Evolutionary conservation across 2,113 vertebrate species (phyloP).

Genomic region (Nesoenas mayeri): DNA sequence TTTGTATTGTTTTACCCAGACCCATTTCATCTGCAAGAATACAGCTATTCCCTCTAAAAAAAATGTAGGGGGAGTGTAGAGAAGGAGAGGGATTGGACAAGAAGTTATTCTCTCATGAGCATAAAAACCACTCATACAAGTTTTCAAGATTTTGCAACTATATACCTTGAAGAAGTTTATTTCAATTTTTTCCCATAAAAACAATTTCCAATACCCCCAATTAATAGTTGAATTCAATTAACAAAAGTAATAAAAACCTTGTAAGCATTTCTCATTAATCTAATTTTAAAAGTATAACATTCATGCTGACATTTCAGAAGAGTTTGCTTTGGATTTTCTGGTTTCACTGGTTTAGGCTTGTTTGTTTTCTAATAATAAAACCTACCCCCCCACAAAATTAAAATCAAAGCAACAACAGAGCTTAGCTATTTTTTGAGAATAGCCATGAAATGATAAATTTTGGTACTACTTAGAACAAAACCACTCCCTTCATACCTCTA

Average conservation of each 20-base stretch:
- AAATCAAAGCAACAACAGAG: neutral
- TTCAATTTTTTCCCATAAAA: neutral
- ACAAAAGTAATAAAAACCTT: neutral
- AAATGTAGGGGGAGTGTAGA: neutral
- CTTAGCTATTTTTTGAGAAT: neutral
- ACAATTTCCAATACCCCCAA: neutral
- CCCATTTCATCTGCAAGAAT: constrained; percentile 99
- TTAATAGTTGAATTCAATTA: neutral
- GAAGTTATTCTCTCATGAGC: neutral
- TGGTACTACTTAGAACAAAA: neutral
- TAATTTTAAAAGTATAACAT: neutral
- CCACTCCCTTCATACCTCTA: neutral
- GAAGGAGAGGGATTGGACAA: neutral
- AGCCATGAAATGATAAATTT: rapidly evolving
- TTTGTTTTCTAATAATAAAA: neutral
- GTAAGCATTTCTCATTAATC: neutral
- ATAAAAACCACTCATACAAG: neutral
- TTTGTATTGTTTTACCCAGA: constrained; percentile 98
- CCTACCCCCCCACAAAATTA: neutral
- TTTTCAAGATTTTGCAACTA: neutral
- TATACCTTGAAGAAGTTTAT: neutral
- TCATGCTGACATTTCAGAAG: neutral
- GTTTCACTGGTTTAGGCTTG: neutral
- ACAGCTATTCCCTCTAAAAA: constrained; percentile 90
- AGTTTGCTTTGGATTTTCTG: neutral